Conservation (phyloP, 1,140 invertebrate genomes). For the Scaptomyza montana region DNA sequence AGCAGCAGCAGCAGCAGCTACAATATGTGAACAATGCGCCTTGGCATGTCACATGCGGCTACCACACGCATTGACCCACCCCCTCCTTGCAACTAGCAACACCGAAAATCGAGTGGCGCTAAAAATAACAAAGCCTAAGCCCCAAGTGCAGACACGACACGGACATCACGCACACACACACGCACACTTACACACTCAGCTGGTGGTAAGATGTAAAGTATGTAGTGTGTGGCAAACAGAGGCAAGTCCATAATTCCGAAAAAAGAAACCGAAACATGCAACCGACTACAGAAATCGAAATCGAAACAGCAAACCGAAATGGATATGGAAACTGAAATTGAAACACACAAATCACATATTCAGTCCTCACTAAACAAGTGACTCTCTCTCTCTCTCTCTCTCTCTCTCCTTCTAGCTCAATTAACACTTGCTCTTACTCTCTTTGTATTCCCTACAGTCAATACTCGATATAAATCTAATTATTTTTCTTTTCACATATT, state of each 20-base stretch:
- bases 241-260: neutral
- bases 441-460: conserved; percentile 13
- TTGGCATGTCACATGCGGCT: conserved; percentile 50
- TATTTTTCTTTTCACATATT: neutral
- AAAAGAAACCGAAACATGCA: neutral
- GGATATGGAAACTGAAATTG: conserved; percentile 37
- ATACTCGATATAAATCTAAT: neutral
- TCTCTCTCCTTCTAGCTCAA: neutral
- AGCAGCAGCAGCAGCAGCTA: conserved; percentile 14
- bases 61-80: conserved; percentile 38
- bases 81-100: neutral
- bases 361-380: neutral
- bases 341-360: conserved; percentile 18
- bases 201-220: conserved; percentile 31
- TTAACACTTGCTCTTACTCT: conserved; percentile 1
- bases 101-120: conserved; percentile 42
- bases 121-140: conserved; percentile 53
- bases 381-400: conserved; percentile 1
- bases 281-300: neutral
- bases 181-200: conserved; percentile 11
- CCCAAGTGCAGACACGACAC: conserved; percentile 45
- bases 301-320: neutral
- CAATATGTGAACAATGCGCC: conserved; percentile 35
- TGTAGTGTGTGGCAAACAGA: neutral
- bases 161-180: neutral